phyloP scores from a whole-genome alignment of 2,888 invertebrate genomes.

The Girardia tigrina region DNA sequence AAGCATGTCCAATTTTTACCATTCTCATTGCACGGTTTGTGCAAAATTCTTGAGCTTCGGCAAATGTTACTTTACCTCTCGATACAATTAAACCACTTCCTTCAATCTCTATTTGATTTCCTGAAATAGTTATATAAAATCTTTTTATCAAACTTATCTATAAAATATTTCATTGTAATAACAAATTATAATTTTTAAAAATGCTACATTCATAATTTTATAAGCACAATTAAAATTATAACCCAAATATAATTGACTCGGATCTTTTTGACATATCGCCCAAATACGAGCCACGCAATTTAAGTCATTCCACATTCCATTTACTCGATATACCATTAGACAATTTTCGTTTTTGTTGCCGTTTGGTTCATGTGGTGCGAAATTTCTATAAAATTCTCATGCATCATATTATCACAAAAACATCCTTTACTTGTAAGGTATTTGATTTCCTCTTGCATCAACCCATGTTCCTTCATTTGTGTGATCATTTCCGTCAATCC shows the following conservation, averaged over 20 bases:
- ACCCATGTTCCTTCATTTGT: not conserved
- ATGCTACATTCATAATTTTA: no score
- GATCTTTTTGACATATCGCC: not conserved
- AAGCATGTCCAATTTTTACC: not conserved
- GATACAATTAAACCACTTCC: not conserved
- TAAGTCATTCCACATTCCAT: not conserved
- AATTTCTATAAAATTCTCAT: not conserved
- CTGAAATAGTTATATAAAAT: no score
- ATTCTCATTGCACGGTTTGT: not conserved
- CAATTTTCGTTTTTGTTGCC: not conserved
- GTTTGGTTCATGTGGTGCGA: not conserved
- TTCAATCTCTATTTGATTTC: not conserved
- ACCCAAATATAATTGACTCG: no score
- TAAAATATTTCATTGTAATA: no score
- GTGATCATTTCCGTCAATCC: not conserved
- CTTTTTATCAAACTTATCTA: no score
- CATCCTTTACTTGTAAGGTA: not conserved
- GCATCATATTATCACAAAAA: not conserved
- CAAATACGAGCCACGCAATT: not conserved
- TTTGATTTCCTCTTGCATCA: not conserved
- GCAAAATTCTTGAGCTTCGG: not conserved
- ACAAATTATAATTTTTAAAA: no score
- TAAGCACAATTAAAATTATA: no score
- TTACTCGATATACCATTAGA: not conserved
- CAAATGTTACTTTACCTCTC: not conserved